Conservation (phyloP, 2,888 invertebrate genomes). For the Listrodromus nycthemerus region DNA sequence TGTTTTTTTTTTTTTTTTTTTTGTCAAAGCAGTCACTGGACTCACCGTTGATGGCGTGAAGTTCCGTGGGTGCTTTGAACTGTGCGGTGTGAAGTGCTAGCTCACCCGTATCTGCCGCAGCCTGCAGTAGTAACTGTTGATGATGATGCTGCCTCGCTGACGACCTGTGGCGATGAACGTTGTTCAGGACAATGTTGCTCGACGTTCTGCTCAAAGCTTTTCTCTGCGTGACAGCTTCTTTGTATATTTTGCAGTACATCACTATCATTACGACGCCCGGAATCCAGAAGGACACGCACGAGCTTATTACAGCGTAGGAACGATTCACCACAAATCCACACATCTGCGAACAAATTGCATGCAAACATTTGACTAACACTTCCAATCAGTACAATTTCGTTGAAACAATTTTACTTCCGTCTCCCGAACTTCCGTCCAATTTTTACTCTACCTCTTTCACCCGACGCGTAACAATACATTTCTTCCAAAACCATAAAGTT, state of each 20-base stretch:
- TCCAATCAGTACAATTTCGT: not conserved
- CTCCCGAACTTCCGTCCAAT: too few relatives aligned
- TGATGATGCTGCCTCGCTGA: slow-evolving; percentile 90
- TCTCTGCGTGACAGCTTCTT: slow-evolving; percentile 93
- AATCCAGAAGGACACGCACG: slow-evolving; percentile 96
- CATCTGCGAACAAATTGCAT: slow-evolving; percentile 76
- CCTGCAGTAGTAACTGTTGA: slow-evolving; percentile 82
- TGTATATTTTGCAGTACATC: slow-evolving; percentile 93
- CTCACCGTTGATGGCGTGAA: slow-evolving; percentile 80
- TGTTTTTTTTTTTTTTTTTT: slow-evolving; percentile 25
- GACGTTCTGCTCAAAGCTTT: slow-evolving; percentile 94
- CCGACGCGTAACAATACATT: too few relatives aligned
- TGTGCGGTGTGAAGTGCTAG: slow-evolving; percentile 78
- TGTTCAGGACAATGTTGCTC: slow-evolving; percentile 93
- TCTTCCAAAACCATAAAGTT: too few relatives aligned
- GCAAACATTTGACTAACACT: not conserved
- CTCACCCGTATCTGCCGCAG: slow-evolving; percentile 82
- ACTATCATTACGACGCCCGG: slow-evolving; percentile 96
- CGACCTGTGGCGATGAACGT: slow-evolving; percentile 92
- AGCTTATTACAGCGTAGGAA: slow-evolving; percentile 94
- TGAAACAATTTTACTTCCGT: not conserved
- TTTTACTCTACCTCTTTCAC: too few relatives aligned
- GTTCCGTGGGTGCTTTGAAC: slow-evolving; percentile 79
- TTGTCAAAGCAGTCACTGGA: slow-evolving; percentile 69
- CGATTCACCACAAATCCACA: slow-evolving; percentile 95